Base-by-base conservation (phyloP, 2,797 vertebrate species). In the Lepus oiostolus region DNA sequence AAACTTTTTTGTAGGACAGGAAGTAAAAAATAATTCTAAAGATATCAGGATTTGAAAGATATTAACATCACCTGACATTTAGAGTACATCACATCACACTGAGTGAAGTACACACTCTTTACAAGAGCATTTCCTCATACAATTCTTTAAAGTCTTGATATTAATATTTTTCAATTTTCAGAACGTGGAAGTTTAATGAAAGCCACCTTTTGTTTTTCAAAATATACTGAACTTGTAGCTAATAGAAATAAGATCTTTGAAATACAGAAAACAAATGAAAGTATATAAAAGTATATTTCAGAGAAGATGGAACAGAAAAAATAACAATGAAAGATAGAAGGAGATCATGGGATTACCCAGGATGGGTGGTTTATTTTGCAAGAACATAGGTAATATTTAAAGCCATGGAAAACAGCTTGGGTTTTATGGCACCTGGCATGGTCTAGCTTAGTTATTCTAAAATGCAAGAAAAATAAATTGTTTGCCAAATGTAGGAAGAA, bases 231-330 rank as follows among this genome's bases (percentile, higher is more conserved):
- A 42, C 26, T 54, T 24, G 26, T 9, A 22, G 6, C 26, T 52
- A 47, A 1, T 28, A 5, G 1, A 80, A 63, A 79, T 8, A 2
- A 21, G n/a, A n/a, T 6, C 16, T 4, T 4, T 1, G 19, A 14
- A 54, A 77, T 30, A 17, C 16, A 26, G 32, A 38, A 62, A 62
- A 16, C 24, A 9, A 47, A 47, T 80, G 32, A 11, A 7, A 80
- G 13, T 22, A 30, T 7, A 5, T 35, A 62, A 77, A 63, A 7
- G 1, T 2, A 2, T 21, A 65, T 30, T 65, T 9, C 1, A 63
- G 60, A 63, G 42, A 52, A 80, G 3, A 4, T 26, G 9, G 6
- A 52, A 54, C 21, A 13, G 38, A 85, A 38, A 71, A n/a, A 62
- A 35, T 21, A 8, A 35, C n/a, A 79, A 22, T 71, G 1, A 68